phyloP scores from a whole-genome alignment of 2,797 vertebrate genomes.

The Cyclopterus lumpus region DNA sequence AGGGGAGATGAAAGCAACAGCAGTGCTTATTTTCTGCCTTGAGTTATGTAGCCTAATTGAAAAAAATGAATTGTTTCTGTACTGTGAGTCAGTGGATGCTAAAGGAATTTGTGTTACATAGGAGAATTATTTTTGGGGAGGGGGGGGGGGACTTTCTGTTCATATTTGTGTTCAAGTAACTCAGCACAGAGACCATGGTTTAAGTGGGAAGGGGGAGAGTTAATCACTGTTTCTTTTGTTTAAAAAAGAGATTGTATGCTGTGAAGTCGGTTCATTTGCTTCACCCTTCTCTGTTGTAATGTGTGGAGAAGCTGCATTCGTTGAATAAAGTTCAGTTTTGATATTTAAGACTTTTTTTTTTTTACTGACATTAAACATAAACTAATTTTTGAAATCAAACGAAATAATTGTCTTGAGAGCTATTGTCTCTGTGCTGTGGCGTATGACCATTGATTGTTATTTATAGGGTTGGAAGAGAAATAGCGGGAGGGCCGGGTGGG shows the following conservation, averaged over 20 bases:
- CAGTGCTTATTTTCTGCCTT: slow-evolving; percentile 78
- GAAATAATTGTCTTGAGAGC: slow-evolving; percentile 67
- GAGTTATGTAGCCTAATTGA: slow-evolving; percentile 78
- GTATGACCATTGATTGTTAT: slow-evolving; percentile 82
- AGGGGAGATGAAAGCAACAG: slow-evolving; percentile 62
- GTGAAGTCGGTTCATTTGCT: slow-evolving; percentile 74
- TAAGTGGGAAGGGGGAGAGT: slow-evolving; percentile 49
- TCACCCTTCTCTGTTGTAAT: slow-evolving; percentile 63
- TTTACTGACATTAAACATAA: slow-evolving; percentile 55
- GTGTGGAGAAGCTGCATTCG: slow-evolving; percentile 61
- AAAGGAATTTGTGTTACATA: slow-evolving; percentile 83
- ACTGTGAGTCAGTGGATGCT: slow-evolving; percentile 81
- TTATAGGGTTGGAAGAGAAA: slow-evolving; percentile 73
- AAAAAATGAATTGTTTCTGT: slow-evolving; percentile 66
- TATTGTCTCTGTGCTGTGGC: slow-evolving; percentile 82
- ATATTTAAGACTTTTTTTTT: slow-evolving; percentile 66
- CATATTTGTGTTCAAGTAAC: slow-evolving; percentile 74
- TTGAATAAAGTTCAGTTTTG: slow-evolving; percentile 59
- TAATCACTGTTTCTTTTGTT: slow-evolving; percentile 81
- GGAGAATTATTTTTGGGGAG: slow-evolving; percentile 57
- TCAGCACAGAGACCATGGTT: slow-evolving; percentile 77
- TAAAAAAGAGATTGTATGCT: slow-evolving; percentile 80
- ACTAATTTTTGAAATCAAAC: slow-evolving; percentile 59
- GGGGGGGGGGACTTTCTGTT: slow-evolving; percentile 50
- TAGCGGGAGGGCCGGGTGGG: slow-evolving; percentile 53